Conservation (phyloP, 2,888 invertebrate genomes). For the Eumerus sabulonum region DNA sequence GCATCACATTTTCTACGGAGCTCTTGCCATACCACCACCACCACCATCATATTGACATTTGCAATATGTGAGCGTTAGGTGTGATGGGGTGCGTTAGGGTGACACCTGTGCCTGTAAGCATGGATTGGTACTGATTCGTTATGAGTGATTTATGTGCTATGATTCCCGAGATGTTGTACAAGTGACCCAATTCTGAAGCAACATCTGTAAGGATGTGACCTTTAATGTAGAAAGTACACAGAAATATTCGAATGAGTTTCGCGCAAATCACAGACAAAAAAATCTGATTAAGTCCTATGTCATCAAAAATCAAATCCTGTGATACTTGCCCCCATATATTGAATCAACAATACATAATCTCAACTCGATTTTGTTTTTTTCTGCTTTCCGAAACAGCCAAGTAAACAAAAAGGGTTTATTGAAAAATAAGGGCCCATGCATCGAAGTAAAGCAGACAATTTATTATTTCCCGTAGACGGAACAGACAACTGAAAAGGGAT, state of each 20-base stretch:
- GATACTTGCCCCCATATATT: slow-evolving; percentile 28
- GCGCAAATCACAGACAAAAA: slow-evolving; percentile 34
- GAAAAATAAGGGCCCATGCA: slow-evolving; percentile 64
- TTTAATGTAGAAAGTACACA: too few species aligned
- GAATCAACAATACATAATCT: slow-evolving; percentile 59
- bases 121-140: not conserved
- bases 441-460: slow-evolving; percentile 34
- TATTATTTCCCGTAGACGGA: slow-evolving; percentile 29
- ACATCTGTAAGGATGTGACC: too few species aligned
- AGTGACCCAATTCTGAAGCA: slow-evolving; percentile 12
- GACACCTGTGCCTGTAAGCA: slow-evolving; percentile 47
- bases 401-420: slow-evolving; percentile 68
- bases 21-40: slow-evolving; percentile 9
- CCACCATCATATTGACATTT: slow-evolving; percentile 51
- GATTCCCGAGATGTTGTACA: slow-evolving; percentile 20
- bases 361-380: slow-evolving; percentile 43
- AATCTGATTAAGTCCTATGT: slow-evolving; percentile 62
- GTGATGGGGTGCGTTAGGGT: slow-evolving; percentile 30
- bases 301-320: slow-evolving; percentile 58
- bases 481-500: slow-evolving; percentile 35
- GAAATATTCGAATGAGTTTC: not conserved
- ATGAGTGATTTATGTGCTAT: slow-evolving; percentile 58
- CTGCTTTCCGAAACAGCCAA: slow-evolving; percentile 59
- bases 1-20: slow-evolving; percentile 26
- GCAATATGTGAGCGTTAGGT: slow-evolving; percentile 12